These are phyloP conservation scores for Chydorus sphaericus DNA, from an alignment of 2,888 invertebrate species.

Conservation along the genomic window DNA sequence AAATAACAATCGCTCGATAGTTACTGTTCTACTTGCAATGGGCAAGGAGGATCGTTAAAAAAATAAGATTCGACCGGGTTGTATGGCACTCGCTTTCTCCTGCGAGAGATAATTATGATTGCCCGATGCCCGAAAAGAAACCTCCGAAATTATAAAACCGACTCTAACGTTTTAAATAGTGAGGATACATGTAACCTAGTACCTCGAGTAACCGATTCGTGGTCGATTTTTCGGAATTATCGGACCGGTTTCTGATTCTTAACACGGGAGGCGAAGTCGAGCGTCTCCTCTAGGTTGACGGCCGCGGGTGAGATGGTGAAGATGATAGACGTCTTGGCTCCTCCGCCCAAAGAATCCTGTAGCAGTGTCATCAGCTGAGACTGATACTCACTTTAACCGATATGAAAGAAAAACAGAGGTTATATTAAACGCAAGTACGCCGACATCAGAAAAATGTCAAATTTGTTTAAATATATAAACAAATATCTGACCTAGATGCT, in stretches of 20 bases:
- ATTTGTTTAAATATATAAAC: slow-evolving; percentile 2
- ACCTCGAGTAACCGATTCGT: slow-evolving; percentile 64
- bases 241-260: slow-evolving; percentile 85
- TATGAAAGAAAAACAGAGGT: neutral
- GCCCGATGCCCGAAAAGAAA: no score
- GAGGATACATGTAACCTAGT: no score
- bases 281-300: slow-evolving; percentile 76
- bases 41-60: no score
- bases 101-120: no score
- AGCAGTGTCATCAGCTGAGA: slow-evolving; percentile 87
- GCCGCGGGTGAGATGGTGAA: slow-evolving; percentile 87
- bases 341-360: slow-evolving; percentile 89
- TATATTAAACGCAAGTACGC: neutral
- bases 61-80: no score
- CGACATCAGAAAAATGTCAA: neutral
- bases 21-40: no score
- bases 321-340: slow-evolving; percentile 92
- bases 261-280: slow-evolving; percentile 87
- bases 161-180: no score
- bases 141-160: no score
- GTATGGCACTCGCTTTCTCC: no score
- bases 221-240: slow-evolving; percentile 74
- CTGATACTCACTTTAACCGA: slow-evolving; percentile 40
- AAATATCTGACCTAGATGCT: neutral
- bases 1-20: no score